A percentile compares a stretch with the other conserved stretches of the same genome.
phyloP scores from a whole-genome alignment of 2,797 vertebrate species.

The Xenopus petersii region DNA sequence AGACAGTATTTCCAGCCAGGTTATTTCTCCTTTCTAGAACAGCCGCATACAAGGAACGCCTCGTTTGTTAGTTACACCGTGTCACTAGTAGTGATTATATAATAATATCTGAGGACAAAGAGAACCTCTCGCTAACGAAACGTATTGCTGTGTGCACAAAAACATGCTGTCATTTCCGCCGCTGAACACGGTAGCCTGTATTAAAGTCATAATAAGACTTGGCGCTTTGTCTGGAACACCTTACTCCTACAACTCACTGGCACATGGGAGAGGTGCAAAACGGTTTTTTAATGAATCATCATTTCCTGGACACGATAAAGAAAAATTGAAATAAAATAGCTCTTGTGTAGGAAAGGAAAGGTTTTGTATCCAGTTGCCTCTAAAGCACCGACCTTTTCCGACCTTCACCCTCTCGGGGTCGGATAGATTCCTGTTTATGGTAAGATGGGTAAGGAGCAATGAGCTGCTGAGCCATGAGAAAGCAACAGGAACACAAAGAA shows the following conservation, averaged over 20 bases:
- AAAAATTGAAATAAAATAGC: not conserved
- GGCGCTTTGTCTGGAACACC: constrained; percentile 1
- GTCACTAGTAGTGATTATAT: no score
- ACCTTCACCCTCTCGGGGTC: not conserved
- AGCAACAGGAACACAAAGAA: no score
- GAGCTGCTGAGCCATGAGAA: no score
- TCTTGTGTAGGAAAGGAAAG: constrained; percentile 8
- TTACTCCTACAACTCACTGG: not conserved
- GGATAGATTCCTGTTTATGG: constrained; percentile 28
- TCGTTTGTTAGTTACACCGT: no score
- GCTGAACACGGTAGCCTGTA: not conserved
- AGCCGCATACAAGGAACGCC: no score
- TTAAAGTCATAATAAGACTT: not conserved
- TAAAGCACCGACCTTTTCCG: not conserved
- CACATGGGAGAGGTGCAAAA: constrained; percentile 2
- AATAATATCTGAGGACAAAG: no score
- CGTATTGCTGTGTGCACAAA: not conserved
- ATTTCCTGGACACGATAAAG: constrained; percentile 15
- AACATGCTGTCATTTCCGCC: constrained; percentile 7
- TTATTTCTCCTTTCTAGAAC: no score
- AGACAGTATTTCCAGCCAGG: no score
- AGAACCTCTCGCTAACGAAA: no score
- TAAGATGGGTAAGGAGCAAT: not conserved
- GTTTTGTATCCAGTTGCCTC: not conserved
- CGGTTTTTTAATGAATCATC: constrained; percentile 22